phyloP scores from a whole-genome alignment of 1,140 invertebrate species.

The Drosophila subobscura region DNA sequence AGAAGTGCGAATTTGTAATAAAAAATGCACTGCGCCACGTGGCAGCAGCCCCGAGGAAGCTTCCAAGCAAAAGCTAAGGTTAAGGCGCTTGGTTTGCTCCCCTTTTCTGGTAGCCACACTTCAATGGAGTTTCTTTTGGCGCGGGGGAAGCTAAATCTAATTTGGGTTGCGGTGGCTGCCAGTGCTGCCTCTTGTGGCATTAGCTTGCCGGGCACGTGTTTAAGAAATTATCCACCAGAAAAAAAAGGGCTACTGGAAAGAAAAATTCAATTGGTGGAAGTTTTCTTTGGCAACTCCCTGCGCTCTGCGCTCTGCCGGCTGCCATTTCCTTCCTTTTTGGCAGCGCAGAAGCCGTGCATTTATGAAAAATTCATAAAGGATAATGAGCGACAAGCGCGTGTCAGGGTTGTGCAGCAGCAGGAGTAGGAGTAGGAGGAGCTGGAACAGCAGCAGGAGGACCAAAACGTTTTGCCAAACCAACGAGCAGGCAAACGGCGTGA shows the following conservation, averaged over 20 bases:
- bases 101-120: constrained; percentile 34
- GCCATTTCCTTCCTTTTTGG: constrained; percentile 17
- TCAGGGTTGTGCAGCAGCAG: constrained; percentile 46
- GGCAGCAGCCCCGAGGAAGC: constrained; percentile 45
- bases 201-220: constrained; percentile 73
- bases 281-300: constrained; percentile 33
- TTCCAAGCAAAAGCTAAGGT: constrained; percentile 55
- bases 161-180: constrained; percentile 45
- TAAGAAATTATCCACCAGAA: constrained; percentile 61
- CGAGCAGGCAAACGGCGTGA: constrained; percentile 70
- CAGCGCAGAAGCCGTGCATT: constrained; percentile 50
- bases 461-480: constrained; percentile 74
- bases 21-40: constrained; percentile 67
- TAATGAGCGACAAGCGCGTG: constrained; percentile 81
- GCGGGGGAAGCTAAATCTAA: constrained; percentile 57
- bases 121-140: constrained; percentile 56
- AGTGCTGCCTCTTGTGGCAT: constrained; percentile 53
- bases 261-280: constrained; percentile 67
- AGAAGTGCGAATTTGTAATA: constrained; percentile 69
- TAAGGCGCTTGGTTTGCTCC: constrained; percentile 29
- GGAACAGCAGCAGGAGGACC: constrained; percentile 1
- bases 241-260: constrained; percentile 30
- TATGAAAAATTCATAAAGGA: constrained; percentile 82
- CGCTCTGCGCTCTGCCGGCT: neutral
- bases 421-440: neutral